phyloP scores from a whole-genome alignment of 2,888 invertebrate species.

The Lamellibrachia columna region DNA sequence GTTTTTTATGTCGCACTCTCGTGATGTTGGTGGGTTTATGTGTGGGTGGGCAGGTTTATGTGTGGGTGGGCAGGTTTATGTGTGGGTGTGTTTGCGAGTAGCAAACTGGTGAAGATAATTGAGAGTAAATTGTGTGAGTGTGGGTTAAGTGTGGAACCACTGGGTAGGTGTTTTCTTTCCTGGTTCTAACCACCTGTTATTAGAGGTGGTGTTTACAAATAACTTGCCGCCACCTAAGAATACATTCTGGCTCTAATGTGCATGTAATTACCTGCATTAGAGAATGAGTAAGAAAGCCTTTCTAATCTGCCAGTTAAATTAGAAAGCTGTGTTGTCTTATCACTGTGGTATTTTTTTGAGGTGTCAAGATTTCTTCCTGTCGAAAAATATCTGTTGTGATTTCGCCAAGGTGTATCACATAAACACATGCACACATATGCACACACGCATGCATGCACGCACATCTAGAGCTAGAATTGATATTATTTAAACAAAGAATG shows the following conservation, averaged over 20 bases:
- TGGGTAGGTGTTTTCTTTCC: neutral
- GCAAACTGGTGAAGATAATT: neutral
- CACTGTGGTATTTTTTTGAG: neutral
- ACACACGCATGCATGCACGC: no score
- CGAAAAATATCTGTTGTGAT: neutral
- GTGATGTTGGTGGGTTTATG: neutral
- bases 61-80: neutral
- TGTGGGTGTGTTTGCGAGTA: neutral
- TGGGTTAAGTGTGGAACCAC: neutral
- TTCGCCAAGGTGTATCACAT: neutral
- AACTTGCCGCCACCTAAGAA: neutral
- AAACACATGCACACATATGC: no score
- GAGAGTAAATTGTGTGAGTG: neutral
- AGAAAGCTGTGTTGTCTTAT: neutral
- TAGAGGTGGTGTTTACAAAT: neutral
- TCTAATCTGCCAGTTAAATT: neutral
- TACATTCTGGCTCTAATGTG: neutral
- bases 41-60: neutral
- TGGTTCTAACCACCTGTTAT: neutral
- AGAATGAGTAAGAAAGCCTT: neutral
- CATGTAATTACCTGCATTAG: neutral
- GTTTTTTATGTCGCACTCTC: neutral
- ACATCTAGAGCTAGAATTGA: no score
- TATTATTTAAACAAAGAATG: neutral
- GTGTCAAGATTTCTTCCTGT: neutral